These are phyloP conservation scores for Nephrotoma flavescens DNA, from an alignment of 2,888 invertebrate genomes.

Conservation along the genomic window DNA sequence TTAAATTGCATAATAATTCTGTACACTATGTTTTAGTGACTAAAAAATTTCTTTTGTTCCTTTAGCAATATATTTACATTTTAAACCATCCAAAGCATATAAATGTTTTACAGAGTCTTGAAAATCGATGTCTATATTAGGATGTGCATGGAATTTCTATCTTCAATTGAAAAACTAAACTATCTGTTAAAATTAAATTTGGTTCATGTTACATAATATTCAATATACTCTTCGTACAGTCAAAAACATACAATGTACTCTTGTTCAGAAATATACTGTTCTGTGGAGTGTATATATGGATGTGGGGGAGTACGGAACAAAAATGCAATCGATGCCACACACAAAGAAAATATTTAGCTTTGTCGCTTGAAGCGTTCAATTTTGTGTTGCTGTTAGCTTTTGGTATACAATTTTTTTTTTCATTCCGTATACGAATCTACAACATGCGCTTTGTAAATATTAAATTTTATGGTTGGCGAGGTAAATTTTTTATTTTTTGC, in stretches of 20 bases:
- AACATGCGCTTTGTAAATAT: not conserved
- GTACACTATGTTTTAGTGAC: no score
- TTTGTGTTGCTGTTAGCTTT: not conserved
- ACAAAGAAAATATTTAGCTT: not conserved
- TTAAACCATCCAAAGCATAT: no score
- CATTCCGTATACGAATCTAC: not conserved
- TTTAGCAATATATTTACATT: no score
- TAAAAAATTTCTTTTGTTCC: no score
- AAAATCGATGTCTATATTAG: no score
- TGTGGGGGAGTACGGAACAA: not conserved
- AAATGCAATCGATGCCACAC: not conserved
- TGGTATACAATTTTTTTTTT: not conserved
- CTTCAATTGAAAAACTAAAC: not conserved
- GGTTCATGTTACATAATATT: not conserved
- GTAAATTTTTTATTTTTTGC: not conserved
- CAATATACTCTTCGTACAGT: not conserved
- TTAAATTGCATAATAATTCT: no score
- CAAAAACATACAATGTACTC: not conserved
- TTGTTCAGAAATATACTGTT: not conserved
- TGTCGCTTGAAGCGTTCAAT: not conserved
- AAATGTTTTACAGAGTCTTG: no score
- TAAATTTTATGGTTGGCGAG: not conserved
- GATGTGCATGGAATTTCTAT: not conserved
- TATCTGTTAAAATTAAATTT: not conserved
- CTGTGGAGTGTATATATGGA: not conserved